Evolutionary conservation across 2,113 vertebrate species (phyloP), one percentile per base, ranked within the genome.

Genomic region (Bufo gargarizans): DNA sequence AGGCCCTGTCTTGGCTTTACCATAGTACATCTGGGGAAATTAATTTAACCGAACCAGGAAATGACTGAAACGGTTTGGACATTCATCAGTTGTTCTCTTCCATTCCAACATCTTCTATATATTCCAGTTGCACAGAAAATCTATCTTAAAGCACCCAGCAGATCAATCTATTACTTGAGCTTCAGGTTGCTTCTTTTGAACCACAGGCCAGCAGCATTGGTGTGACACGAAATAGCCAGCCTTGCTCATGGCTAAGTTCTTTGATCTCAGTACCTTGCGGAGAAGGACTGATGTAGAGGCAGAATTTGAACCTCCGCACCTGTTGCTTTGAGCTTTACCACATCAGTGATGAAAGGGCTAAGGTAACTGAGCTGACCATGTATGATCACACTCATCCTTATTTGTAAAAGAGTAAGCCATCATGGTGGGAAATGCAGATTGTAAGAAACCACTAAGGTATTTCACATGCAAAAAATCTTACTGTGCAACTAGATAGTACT

Each of bases 271-370:
- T 80, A 87, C 49, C 77, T 67, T 71, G 77, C 49, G 56, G 63
- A 81, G 63, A 47, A 71, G 86, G 76, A 69, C 16, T 22, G 77
- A 69, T 67, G 61, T 63, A 20, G 86, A 87, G 86, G 79, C 86
- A 69, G 76, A 87, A 87, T 87, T 80, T 87, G 86, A 87, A 87
- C 86, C 86, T 19, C 86, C 71, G 86, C 86, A 87, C 86, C 86
- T 87, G 86, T 87, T 87, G 77, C 77, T 87, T 87, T 87, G 86
- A 87, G 77, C 77, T 87, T 67, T 67, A 87, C 86, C 86, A 87
- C 77, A 87, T 87, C 76, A 87, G 43, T 80, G 86, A 78, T 80
- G 77, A 87, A 87, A 80, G 77, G 86, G 50, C 86, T 58, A 63
- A 80, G 86, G 63, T 80, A 87, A 86, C 72, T 77, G 72, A 77